Evolutionary conservation across 2,888 invertebrate genomes (phyloP).

Genomic region (Norana najaformis): DNA sequence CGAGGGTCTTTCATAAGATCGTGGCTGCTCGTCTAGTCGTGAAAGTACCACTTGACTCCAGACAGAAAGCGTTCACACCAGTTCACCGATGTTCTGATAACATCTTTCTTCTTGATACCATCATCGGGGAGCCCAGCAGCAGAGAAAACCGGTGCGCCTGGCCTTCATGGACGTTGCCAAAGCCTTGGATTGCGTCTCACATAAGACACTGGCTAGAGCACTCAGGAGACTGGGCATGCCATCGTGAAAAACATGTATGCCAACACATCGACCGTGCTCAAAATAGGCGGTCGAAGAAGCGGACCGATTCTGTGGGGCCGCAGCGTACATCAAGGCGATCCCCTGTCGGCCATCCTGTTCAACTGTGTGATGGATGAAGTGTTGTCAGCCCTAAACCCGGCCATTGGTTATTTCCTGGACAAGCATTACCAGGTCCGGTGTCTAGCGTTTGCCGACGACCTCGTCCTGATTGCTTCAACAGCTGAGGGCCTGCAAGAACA

Average conservation of each 20-base stretch:
- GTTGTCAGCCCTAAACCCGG: neutral
- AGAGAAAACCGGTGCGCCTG: neutral
- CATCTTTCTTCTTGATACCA: neutral
- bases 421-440: too few relatives aligned
- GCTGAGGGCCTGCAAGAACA: neutral
- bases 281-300: neutral
- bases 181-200: too few relatives aligned
- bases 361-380: constrained; percentile 8
- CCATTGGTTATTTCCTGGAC: neutral
- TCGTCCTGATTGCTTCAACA: neutral
- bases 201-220: too few relatives aligned
- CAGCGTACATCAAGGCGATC: constrained; percentile 2
- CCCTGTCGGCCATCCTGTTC: constrained; percentile 20
- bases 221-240: neutral
- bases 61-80: neutral
- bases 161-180: too few relatives aligned
- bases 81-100: neutral
- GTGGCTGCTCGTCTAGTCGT: too few relatives aligned
- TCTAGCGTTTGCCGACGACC: constrained; percentile 17
- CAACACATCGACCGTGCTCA: neutral
- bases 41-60: too few relatives aligned
- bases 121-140: neutral
- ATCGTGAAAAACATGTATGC: neutral
- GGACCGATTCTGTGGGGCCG: neutral
- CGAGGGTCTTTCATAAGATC: neutral